Evolutionary conservation across 2,888 invertebrate genomes (phyloP), one percentile per base, ranked within the genome.

Genomic region (Aelia acuminata): DNA sequence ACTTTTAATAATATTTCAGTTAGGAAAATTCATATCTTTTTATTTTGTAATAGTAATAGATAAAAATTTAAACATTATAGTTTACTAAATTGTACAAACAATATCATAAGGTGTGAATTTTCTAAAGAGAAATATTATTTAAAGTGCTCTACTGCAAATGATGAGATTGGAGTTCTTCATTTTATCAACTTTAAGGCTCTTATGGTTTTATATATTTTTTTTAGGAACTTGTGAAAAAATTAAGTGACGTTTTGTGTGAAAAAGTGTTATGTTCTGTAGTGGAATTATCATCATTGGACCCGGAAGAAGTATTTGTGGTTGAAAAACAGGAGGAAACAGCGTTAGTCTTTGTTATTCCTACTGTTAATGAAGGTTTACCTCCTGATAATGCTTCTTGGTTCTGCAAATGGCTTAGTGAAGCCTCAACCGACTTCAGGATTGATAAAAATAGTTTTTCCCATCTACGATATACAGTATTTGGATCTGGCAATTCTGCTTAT

Each of bases 401-500:
- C 91, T 93, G 92, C 90, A 93, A 93, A 90, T 94, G 94, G 93
- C 90, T 94, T 35, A 91, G 92, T 87, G 94, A 94, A 90, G 91
- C 93, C 22, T 92, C 93, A 0, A 92, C 92, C 63, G 94, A 94
- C 91, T 94, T 94, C 90, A 91, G 94, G 85, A 92, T 94, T 47
- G 92, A 93, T 50, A 93, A 93, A 90, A 91, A 91, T 20, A 91
- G 92, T n/a, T 91, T 94, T 31, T 91, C 91, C 39, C 92, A 92
- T 47, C 89, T 94, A 88, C 91, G 92, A 49, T 94, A 92, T 91
- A 92, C 93, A 48, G 92, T 94, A 3, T 93, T 94, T 91, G 94
- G 94, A 10, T 91, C 94, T 49, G 94, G 94, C 43, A 93, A 94
- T 91, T 94, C 94, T 11, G 89, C 92, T 13, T 94, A 94, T 90